Base-by-base conservation (phyloP, 2,888 invertebrate genomes). In the Apamea crenata region DNA sequence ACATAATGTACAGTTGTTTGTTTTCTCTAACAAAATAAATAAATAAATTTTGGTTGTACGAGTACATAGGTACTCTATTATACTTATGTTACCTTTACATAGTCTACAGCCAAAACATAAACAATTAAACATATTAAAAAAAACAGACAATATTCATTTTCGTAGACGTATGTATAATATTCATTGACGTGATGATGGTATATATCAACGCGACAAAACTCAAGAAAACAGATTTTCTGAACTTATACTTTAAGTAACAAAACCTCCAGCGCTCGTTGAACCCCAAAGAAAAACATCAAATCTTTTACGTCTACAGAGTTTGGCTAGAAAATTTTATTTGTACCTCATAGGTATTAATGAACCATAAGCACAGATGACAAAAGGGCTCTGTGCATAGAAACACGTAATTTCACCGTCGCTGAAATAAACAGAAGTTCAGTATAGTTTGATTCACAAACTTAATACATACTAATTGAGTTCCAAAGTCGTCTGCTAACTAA, bases 381-480 rank as follows among this genome's bases (percentile, higher is more conserved):
- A 80, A 79, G 16, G 14, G 7, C 16, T 44, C 25, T 32, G 18
- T 77, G 36, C 12, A 36, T 21, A 56, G 14, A 25, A 32, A 59
- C 18, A 61, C 6, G 29, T 29, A 25, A 74, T 12, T 47, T n/a
- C 10, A 68, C 53, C 56, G 25, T 59, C 36, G 12, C 18, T 40
- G 12, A 68, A 71, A 68, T 71, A 50, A 68, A 68, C 75, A 59
- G 56, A 36, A 59, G 71, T 77, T 84, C 32, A 5, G 5, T 47
- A n/a, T 82, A 84, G 86, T 81, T 82, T 56, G 63, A 86, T 76
- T 83, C 71, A 63, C 68, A 63, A 86, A 82, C 78, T 86, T 74
- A 78, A 82, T 85, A 85, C 63, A 85, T 78, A 73, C 87, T 87
- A 87, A 87, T 87, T 65, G 77, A 85, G 84, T 87, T 84, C 29